These are phyloP conservation scores for Aproaerema taeniolella DNA, from an alignment of 2,888 invertebrate genomes.

Conservation along the genomic window DNA sequence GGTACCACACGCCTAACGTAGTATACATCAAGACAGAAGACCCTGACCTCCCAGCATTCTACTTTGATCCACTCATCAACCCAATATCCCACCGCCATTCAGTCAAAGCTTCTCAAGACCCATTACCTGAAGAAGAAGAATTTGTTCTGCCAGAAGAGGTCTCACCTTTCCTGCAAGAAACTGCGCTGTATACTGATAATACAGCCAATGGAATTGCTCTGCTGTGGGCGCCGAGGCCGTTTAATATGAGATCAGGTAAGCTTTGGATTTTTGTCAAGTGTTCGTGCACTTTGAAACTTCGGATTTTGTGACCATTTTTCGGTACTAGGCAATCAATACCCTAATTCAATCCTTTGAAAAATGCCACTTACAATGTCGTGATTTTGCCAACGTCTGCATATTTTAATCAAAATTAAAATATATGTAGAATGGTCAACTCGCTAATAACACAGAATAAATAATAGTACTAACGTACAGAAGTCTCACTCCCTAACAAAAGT, in stretches of 20 bases:
- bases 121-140: constrained; percentile 95
- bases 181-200: constrained; percentile 97
- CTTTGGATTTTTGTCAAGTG: too few species aligned
- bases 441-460: too few species aligned
- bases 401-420: too few species aligned
- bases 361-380: too few species aligned
- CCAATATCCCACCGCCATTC: constrained; percentile 97
- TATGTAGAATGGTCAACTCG: too few species aligned
- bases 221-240: constrained; percentile 98
- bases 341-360: too few species aligned
- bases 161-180: constrained; percentile 95
- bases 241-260: constrained; percentile 93
- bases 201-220: constrained; percentile 99
- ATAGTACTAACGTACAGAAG: too few species aligned
- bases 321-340: too few species aligned
- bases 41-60: constrained; percentile 99
- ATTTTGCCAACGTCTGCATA: too few species aligned
- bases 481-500: too few species aligned
- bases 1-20: constrained; percentile 99
- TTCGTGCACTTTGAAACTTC: too few species aligned
- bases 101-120: constrained; percentile 86
- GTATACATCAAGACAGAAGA: constrained; percentile 99
- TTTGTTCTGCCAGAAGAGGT: constrained; percentile 94
- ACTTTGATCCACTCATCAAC: constrained; percentile 99
- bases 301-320: too few species aligned